Evolutionary conservation across 2,888 invertebrate species (phyloP), one percentile per base, ranked within the genome.

Genomic region (Drosophila leonis): DNA sequence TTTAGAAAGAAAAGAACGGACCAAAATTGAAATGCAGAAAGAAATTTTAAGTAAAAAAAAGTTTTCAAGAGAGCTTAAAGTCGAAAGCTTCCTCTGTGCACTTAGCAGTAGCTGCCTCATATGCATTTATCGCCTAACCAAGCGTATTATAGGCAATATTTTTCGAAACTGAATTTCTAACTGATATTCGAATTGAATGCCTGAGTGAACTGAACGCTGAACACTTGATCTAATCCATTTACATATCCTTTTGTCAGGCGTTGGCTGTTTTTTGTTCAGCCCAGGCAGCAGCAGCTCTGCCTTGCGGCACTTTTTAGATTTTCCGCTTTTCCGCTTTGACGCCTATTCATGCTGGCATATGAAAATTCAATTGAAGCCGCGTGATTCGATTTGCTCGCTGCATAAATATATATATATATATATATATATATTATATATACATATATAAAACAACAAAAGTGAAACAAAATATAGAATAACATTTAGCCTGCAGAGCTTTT

Each of bases 341-440:
- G 62, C 55, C 73, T 75, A 75, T 52, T 31, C 60, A 51, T 24
- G 35, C 52, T 82, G 71, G 44, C 75, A 81, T 83, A 86, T 83
- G 80, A 83, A 83, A 83, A 86, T 82, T 78, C 62, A 83, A 83
- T 83, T 83, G 80, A 59, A 67, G 72, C 65, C 64, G 42, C 29
- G n/a, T 82, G 72, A 86, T 86, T 86, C 72, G 52, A 82, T 83
- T 83, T 72, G 35, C 52, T 39, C 24, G 27, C 42, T 29, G 41
- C 61, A 49, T 52, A 46, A 49, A 41, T 41, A 66, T 48, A 44
- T n/a, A 54, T 41, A 46, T 52, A 56, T 35, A 37, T 33, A 31
- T 46, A n/a, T 42, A 15, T 20, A 24, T 15, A 27, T 42, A 48
- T n/a, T n/a, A n/a, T n/a, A 41, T 41, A 66, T 48, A 44, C 15